A percentile compares a stretch with the other conserved stretches of the same genome.
phyloP scores from a whole-genome alignment of 2,113 vertebrate species.

The Drymodes brunneopygia region DNA sequence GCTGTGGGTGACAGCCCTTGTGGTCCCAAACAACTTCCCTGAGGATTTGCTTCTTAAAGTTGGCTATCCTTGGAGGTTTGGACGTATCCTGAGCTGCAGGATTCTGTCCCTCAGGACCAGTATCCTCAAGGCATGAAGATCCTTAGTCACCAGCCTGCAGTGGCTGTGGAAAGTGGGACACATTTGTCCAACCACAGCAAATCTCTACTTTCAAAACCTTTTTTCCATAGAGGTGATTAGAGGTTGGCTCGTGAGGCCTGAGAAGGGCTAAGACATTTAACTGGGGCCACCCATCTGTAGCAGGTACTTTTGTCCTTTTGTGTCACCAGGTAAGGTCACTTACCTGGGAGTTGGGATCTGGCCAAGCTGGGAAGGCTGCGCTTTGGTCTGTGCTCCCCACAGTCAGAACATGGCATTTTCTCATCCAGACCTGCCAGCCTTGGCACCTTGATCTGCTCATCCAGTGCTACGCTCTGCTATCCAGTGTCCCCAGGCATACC shows the following conservation, averaged over 20 bases:
- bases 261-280: not conserved
- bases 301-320: not conserved
- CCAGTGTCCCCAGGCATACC: not conserved
- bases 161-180: not conserved
- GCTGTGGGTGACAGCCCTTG: rapidly evolving
- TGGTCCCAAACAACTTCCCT: not conserved
- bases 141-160: not conserved
- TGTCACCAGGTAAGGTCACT: not conserved
- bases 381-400: not conserved
- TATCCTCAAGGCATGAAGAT: not conserved
- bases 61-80: not conserved
- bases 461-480: not conserved
- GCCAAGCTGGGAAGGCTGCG: not conserved
- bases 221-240: not conserved
- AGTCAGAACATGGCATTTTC: rapidly evolving
- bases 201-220: rapidly evolving
- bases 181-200: not conserved
- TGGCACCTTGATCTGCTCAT: not conserved
- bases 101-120: not conserved
- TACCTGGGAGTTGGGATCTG: not conserved
- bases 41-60: not conserved
- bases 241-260: not conserved
- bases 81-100: not conserved
- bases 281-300: not conserved
- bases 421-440: not conserved